phyloP scores from a whole-genome alignment of 53 echinoderm and acorn worm species.

The Echinometra lucunter region DNA sequence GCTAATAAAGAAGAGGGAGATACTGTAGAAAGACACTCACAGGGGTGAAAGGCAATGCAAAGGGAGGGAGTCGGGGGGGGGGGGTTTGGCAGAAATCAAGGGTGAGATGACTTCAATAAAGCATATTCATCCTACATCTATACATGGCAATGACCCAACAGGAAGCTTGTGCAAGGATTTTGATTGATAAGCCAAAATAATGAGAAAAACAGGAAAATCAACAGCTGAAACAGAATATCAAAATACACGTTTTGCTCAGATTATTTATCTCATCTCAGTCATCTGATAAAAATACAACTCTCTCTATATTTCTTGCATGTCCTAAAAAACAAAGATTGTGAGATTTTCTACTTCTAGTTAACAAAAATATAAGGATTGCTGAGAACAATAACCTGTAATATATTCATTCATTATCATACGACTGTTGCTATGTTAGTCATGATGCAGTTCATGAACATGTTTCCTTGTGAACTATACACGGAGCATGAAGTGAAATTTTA shows the following conservation, averaged over 20 bases:
- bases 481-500: too few relatives aligned
- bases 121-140: neutral
- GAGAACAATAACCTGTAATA: neutral
- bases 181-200: neutral
- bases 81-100: too few relatives aligned
- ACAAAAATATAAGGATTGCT: neutral
- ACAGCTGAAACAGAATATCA: constrained; percentile 26
- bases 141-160: constrained; percentile 33
- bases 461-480: neutral
- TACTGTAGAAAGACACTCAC: too few relatives aligned
- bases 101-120: too few relatives aligned
- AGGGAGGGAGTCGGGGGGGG: too few relatives aligned
- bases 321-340: neutral
- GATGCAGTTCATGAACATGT: neutral
- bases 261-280: constrained; percentile 7
- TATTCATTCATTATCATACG: neutral
- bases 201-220: constrained; percentile 33
- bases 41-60: too few relatives aligned
- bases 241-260: neutral
- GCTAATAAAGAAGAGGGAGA: too few relatives aligned
- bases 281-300: neutral
- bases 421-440: neutral
- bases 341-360: neutral
- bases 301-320: neutral
- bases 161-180: neutral